phyloP scores from a whole-genome alignment of 2,113 vertebrate genomes.

The Tylochromis polylepis region DNA sequence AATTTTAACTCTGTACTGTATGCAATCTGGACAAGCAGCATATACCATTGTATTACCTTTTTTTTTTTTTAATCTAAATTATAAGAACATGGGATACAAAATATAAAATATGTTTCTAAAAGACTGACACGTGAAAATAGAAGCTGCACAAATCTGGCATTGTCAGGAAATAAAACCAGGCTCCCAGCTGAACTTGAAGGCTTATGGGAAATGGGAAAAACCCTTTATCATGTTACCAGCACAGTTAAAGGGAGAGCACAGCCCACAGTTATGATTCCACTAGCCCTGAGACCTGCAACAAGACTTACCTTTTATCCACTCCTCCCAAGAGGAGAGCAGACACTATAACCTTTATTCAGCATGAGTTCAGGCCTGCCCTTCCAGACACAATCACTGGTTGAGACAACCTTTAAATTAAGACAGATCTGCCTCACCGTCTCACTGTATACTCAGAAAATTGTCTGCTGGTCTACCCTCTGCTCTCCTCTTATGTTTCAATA shows the following conservation, averaged over 20 bases:
- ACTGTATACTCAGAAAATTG: conserved; percentile 34
- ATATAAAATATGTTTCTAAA: neutral
- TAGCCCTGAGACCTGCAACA: conserved; percentile 16
- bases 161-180: neutral
- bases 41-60: neutral
- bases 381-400: conserved; percentile 49
- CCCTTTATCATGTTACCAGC: conserved; percentile 25
- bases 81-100: neutral
- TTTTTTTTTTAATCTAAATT: neutral
- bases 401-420: conserved; percentile 66
- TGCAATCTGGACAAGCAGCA: neutral
- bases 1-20: neutral
- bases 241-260: neutral
- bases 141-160: neutral
- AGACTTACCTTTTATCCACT: conserved; percentile 53
- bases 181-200: neutral
- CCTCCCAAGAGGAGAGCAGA: conserved; percentile 13
- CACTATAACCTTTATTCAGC: conserved; percentile 37
- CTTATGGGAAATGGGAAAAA: conserved; percentile 16
- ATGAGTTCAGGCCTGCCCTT: conserved; percentile 20
- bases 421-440: conserved; percentile 31
- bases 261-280: neutral
- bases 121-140: neutral
- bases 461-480: neutral
- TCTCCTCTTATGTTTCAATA: conserved; percentile 31